A percentile compares a stretch with the other conserved stretches of the same genome.
These are phyloP conservation scores for Falco biarmicus DNA, from an alignment of 2,797 vertebrate genomes.

Conservation along the genomic window DNA sequence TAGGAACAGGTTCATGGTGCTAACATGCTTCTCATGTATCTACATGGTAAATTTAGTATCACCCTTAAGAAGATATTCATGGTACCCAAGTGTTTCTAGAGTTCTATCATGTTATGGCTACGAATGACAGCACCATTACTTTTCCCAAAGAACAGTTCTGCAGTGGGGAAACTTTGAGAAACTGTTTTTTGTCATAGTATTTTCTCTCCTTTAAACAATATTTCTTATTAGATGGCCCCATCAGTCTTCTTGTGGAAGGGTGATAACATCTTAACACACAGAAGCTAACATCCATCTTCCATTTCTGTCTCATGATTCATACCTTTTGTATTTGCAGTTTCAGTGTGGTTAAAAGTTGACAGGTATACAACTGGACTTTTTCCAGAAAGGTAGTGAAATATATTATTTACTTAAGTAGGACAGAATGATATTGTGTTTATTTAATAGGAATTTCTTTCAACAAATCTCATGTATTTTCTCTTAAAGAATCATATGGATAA, in stretches of 20 bases:
- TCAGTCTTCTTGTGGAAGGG: constrained; percentile 39
- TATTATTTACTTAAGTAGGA: background rate
- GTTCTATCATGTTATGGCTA: background rate
- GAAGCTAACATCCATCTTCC: background rate
- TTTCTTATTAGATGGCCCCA: constrained; percentile 20
- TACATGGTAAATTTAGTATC: background rate
- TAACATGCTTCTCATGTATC: background rate
- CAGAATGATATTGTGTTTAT: background rate
- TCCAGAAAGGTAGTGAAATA: background rate
- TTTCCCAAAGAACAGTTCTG: background rate
- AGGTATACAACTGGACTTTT: background rate
- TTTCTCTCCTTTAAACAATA: background rate
- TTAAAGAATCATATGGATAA: background rate
- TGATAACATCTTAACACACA: constrained; percentile 45
- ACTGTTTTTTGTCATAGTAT: constrained; percentile 3
- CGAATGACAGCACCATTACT: background rate
- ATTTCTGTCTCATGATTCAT: constrained; percentile 41
- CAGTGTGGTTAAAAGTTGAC: background rate
- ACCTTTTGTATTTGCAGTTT: background rate
- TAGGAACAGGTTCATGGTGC: background rate
- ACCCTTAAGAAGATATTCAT: background rate
- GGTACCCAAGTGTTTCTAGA: background rate
- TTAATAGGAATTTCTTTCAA: background rate
- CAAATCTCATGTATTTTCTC: background rate
- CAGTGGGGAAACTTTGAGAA: background rate